Conservation (phyloP, 2,113 vertebrate species). For the Pampusana beccarii region DNA sequence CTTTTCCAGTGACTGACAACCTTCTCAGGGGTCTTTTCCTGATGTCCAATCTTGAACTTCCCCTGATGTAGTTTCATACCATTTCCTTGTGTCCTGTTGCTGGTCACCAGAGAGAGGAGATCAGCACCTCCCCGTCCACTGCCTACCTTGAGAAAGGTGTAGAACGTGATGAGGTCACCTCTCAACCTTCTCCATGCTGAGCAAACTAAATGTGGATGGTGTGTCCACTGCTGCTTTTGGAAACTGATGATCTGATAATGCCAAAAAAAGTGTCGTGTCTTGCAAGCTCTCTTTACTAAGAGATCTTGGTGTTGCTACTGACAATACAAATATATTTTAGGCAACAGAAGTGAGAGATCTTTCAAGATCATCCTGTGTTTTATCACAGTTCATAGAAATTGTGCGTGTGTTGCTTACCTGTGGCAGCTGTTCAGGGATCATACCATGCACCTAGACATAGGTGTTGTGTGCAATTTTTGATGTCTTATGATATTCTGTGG, state of each 20-base stretch:
- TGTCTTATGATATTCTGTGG: neutral
- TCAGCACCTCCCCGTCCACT: no score
- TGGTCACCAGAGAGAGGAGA: no score
- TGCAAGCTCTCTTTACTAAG: neutral
- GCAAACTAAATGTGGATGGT: neutral
- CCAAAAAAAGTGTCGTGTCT: neutral
- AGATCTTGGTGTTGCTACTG: neutral
- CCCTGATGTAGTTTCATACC: no score
- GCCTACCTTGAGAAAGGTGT: no score
- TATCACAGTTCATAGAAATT: neutral
- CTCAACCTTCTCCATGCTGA: no score
- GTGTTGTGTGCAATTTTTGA: neutral
- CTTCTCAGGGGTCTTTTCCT: no score
- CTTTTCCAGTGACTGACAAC: no score
- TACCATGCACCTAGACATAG: neutral
- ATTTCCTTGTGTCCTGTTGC: no score
- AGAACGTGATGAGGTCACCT: no score
- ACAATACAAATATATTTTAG: neutral
- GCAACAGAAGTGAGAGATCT: neutral
- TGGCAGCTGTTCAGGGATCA: neutral
- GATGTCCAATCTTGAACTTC: no score
- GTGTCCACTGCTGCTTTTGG: neutral
- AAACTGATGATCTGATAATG: neutral
- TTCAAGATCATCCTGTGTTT: neutral
- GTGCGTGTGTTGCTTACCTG: neutral